Evolutionary conservation across 2,888 invertebrate species (phyloP).

Genomic region (Drosophila conformis): DNA sequence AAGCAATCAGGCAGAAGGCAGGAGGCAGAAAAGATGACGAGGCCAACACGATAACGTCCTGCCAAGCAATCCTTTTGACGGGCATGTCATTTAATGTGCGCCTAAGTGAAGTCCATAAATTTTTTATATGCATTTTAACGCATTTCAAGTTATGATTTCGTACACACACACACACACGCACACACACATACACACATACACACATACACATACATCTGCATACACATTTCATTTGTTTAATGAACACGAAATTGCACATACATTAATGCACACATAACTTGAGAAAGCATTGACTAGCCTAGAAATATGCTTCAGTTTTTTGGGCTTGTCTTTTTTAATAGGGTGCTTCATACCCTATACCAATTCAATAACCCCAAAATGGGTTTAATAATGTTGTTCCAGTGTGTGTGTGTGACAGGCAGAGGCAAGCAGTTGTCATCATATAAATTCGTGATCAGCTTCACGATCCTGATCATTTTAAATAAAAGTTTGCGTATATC

Average conservation of each 20-base stretch:
- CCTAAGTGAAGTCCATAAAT: conserved; percentile 76
- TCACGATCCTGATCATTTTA: not conserved
- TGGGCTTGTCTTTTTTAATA: not conserved
- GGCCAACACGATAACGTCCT: conserved; percentile 37
- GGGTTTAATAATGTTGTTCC: not conserved
- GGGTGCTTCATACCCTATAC: not conserved
- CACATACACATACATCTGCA: conserved; percentile 21
- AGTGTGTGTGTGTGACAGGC: not conserved
- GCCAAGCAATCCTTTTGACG: conserved; percentile 66
- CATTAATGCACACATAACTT: not conserved
- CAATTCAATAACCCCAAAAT: not conserved
- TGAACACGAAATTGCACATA: conserved; percentile 57
- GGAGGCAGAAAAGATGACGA: conserved; percentile 28
- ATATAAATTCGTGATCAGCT: not conserved
- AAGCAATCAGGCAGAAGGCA: conserved; percentile 23
- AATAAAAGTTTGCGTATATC: not conserved
- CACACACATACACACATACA: conserved; percentile 15
- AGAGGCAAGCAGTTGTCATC: not conserved
- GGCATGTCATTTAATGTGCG: conserved; percentile 75
- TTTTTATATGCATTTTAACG: conserved; percentile 79
- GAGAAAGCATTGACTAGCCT: conserved; percentile 14
- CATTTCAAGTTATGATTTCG: conserved; percentile 75
- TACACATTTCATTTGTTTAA: conserved; percentile 59
- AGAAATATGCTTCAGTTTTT: conserved; percentile 23
- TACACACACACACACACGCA: conserved; percentile 21